Percentiles rank a stretch among this genome's conserved stretches.
phyloP scores from a whole-genome alignment of 2,113 vertebrate genomes.

The Climacteris rufus region DNA sequence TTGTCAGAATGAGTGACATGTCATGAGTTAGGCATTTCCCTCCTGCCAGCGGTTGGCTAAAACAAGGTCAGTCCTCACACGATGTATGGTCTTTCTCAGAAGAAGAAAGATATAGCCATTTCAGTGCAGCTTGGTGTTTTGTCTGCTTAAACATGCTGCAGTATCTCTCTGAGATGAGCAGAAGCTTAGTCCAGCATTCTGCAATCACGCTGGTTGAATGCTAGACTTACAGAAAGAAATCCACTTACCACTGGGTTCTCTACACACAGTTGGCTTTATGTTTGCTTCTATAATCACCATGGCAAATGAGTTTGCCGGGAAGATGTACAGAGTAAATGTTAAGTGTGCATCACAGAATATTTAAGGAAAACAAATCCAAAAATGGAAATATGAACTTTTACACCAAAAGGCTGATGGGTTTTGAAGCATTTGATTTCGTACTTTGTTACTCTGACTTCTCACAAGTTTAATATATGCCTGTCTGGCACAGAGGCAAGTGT shows the following conservation, averaged over 20 bases:
- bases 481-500: not conserved
- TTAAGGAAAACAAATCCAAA: not conserved
- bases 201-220: not conserved
- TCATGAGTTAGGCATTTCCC: not conserved
- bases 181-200: not conserved
- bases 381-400: not conserved
- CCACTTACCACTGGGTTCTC: not conserved
- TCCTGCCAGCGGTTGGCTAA: not conserved
- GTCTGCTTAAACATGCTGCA: not conserved
- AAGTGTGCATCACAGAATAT: not conserved
- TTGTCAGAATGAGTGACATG: not conserved
- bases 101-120: not conserved
- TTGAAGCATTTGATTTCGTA: not conserved
- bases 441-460: not conserved
- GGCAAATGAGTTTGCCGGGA: not conserved
- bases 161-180: not conserved
- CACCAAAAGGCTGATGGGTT: not conserved
- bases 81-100: not conserved
- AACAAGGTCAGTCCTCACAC: not conserved
- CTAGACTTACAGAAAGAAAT: not conserved
- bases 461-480: not conserved
- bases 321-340: not conserved
- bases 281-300: not conserved
- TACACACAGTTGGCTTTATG: fast-evolving
- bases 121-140: not conserved